These are phyloP conservation scores for Syngnathus floridae DNA, from an alignment of 2,113 vertebrate genomes.

Conservation along the genomic window DNA sequence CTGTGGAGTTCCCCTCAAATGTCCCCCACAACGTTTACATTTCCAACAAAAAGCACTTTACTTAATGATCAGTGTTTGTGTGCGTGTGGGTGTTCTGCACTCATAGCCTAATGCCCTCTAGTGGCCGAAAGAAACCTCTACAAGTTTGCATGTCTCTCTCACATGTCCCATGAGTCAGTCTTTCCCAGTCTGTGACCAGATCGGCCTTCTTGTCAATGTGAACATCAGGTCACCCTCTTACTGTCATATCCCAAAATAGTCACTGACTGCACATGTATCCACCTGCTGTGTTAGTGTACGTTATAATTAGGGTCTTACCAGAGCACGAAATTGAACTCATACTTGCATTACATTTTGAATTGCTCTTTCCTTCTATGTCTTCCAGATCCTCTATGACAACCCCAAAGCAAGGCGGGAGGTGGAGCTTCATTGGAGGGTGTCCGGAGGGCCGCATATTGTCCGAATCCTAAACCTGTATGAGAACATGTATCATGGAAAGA, in stretches of 20 bases:
- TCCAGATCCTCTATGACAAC: conserved; percentile 81
- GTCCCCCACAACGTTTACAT: neutral
- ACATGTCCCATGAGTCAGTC: conserved; percentile 12
- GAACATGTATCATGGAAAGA: conserved; percentile 91
- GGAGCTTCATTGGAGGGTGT: conserved; percentile 90
- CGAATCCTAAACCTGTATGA: conserved; percentile 81
- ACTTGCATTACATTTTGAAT: neutral
- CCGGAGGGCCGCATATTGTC: conserved; percentile 84
- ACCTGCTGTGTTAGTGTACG: conserved; percentile 27
- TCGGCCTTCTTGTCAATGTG: conserved; percentile 23
- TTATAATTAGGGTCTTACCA: too few species aligned
- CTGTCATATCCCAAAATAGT: conserved; percentile 66
- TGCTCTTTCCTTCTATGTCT: conserved; percentile 1
- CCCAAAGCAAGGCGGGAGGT: conserved; percentile 94
- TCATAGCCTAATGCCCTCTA: too few species aligned
- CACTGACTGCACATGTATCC: conserved; percentile 53
- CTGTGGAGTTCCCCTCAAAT: conserved; percentile 11
- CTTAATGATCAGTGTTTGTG: neutral
- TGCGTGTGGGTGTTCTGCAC: conserved; percentile 6
- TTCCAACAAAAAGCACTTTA: neutral
- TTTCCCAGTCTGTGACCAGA: conserved; percentile 11
- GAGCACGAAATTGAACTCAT: neutral
- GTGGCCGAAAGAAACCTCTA: too few species aligned
- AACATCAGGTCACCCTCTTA: conserved; percentile 38
- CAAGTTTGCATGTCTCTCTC: neutral